Evolutionary conservation across 2,888 invertebrate genomes (phyloP), one percentile per base, ranked within the genome.

Genomic region (Caradrina clavipalpis): DNA sequence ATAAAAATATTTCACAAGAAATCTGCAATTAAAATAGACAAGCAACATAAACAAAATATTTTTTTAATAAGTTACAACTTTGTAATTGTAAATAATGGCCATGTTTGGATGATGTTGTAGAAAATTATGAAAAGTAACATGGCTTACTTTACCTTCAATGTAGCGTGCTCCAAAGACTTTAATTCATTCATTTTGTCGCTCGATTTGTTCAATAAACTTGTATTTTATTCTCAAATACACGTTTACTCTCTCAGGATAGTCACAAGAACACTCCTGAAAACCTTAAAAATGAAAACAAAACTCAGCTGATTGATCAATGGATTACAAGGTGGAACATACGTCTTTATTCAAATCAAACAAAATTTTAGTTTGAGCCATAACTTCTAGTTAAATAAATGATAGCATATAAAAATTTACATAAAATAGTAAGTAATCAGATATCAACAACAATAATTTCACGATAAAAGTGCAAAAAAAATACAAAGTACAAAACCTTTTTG

Each of bases 81-180:
- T 22, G 15, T 15, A 39, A 26, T n/a, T 6, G 39, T 39, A 49
- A 51, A 19, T 57, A 60, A 21, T 54, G 49, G 61, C 59, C 59
- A 49, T 79, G 10, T n/a, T 55, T 55, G 19, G 1, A 62, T 42
- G 42, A 49, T 67, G 54, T 51, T 55, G 31, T 56, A 53, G 6
- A 66, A 56, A 47, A 51, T 51, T 64, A 17, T 31, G 68, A 73
- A 72, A 78, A 72, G 54, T 73, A 80, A 76, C 60, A 82, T 78
- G 82, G 82, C 75, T 55, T 65, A 69, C 79, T 84, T 91, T 95
- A 98, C 98, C 97, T 99, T 99, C 81, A 99, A 96, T 35, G 99
- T 99, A 62, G 99, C 98, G 96, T 99, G 99, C 94, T 99, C 99
- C 91, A 99, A 96, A 80, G 98, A 98, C 94, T 98, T 99, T 76